Base-by-base conservation (phyloP, 2,113 vertebrate species). In the Cygnus atratus region DNA sequence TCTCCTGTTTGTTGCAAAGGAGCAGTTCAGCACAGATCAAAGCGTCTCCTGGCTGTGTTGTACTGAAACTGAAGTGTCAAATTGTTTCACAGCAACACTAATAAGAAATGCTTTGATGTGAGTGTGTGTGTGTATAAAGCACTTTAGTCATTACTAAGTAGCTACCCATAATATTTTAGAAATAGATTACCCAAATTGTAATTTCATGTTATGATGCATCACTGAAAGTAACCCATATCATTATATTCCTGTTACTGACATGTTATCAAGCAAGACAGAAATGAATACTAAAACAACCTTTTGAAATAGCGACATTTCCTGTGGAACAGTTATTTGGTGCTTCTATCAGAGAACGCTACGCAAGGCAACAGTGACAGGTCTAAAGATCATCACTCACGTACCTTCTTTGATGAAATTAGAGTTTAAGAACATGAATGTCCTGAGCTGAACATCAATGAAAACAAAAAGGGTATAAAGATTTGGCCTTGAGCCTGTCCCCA, bases 21-120 rank as follows among this genome's bases (percentile, higher is more conserved):
- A 88, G 59, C 29, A 67, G 39, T 31, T 37, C 14, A 9, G 70
- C 57, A 41, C 31, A 68, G 86, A 93, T 94, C 86, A 96, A 97
- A 93, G 88, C 29, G 41, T 55, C 68, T 92, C 52, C 65, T 67
- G 76, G 31, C 73, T 88, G 65, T 20, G 28, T 25, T 67, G 52
- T 29, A 66, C 43, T 35, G n/a, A 37, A 92, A 54, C 11, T 58
- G 43, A 83, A 70, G 50, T 24, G 63, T 86, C 86, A 84, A 65
- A 74, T 61, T 57, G 14, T 71, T 94, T 70, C 68, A n/a, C 46
- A 33, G 20, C 41, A 75, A 43, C 57, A 46, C 28, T 59, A 71
- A 39, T 29, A 67, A 52, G 50, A 88, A 81, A 87, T 39, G 46
- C 77, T 96, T 82, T 88, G 70, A 96, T 67, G 15, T 22, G 25